Evolutionary conservation across 2,113 vertebrate species (phyloP).

Genomic region (Theristicus caerulescens): DNA sequence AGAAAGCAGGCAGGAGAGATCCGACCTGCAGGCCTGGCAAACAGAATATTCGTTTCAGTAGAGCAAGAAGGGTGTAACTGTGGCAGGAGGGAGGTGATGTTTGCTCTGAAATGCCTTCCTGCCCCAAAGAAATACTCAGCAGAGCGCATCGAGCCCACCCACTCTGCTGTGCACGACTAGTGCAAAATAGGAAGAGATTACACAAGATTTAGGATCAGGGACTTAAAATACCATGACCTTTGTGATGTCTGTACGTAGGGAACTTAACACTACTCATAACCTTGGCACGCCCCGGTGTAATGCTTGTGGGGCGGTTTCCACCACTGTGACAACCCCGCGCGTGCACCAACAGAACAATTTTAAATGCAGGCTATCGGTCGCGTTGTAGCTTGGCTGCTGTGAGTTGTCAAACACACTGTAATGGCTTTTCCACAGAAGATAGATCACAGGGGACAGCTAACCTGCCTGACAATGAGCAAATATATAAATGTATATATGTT

Average conservation of each 20-base stretch:
- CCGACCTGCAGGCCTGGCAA: background rate
- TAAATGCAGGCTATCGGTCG: background rate
- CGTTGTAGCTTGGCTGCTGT: background rate
- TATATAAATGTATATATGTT: background rate
- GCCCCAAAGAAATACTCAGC: background rate
- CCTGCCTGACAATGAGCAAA: background rate
- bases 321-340: fast-evolving
- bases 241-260: background rate
- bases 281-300: background rate
- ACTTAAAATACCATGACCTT: background rate
- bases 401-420: background rate
- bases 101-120: background rate
- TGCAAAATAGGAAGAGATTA: background rate
- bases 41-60: background rate
- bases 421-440: background rate
- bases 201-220: background rate
- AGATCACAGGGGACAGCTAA: background rate
- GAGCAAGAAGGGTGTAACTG: background rate
- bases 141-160: background rate
- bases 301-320: too few species aligned
- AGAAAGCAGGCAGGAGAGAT: background rate
- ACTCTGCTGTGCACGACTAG: background rate
- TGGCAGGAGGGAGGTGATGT: background rate
- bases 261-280: background rate
- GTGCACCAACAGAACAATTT: too few species aligned